These are phyloP conservation scores for Palloptera scutellata DNA, from an alignment of 2,888 invertebrate species.

Conservation along the genomic window DNA sequence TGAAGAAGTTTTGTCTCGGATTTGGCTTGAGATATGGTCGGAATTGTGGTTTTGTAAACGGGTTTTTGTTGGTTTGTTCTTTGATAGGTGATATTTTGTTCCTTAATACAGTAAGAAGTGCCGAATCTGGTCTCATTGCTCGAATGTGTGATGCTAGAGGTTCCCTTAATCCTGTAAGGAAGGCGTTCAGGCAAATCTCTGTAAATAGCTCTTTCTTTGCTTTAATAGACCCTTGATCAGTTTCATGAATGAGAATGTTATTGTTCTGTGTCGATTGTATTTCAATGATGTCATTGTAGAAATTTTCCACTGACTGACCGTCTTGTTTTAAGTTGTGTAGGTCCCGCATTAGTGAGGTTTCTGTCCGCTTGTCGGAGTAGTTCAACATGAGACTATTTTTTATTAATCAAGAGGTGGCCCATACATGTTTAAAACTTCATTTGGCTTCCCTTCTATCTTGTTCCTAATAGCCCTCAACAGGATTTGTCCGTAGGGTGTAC, in stretches of 20 bases:
- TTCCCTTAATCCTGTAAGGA: conserved; percentile 41
- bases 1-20: too few species aligned
- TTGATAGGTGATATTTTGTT: too few species aligned
- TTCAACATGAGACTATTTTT: conserved; percentile 35
- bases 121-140: too few species aligned
- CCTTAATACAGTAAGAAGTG: too few species aligned
- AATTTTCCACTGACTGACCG: conserved; percentile 35
- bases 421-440: too few species aligned
- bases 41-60: too few species aligned
- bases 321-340: conserved; percentile 34
- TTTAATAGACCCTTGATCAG: conserved; percentile 30
- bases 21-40: too few species aligned
- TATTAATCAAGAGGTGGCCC: conserved; percentile 33
- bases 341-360: conserved; percentile 38
- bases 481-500: conserved; percentile 29
- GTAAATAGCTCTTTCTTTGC: conserved; percentile 37
- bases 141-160: conserved; percentile 41
- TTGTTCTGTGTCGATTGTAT: conserved; percentile 39
- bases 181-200: too few species aligned
- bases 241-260: conserved; percentile 39
- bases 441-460: too few species aligned
- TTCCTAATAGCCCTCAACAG: conserved; percentile 29
- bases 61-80: too few species aligned
- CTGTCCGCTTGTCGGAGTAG: conserved; percentile 37
- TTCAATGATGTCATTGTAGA: conserved; percentile 41